These are phyloP conservation scores for Orchestia grillus DNA, from an alignment of 1,140 invertebrate species.

Conservation along the genomic window DNA sequence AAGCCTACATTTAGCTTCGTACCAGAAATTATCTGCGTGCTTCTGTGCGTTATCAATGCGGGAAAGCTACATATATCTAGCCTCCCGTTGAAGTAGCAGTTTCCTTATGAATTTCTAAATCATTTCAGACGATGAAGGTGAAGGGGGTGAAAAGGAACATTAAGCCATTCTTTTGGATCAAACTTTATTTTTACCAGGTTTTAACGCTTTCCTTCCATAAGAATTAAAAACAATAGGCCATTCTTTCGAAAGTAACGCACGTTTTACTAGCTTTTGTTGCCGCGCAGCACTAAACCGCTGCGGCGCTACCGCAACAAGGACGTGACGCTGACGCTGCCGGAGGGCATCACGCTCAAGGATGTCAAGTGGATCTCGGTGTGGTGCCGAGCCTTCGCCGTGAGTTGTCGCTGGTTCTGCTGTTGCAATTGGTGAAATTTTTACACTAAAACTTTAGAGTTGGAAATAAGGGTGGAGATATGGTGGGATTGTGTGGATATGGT, in stretches of 20 bases:
- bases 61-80: too few species aligned
- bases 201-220: neutral
- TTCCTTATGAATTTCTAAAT: too few species aligned
- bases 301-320: conserved; percentile 83
- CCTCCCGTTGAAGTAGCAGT: too few species aligned
- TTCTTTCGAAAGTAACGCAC: neutral
- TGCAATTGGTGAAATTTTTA: neutral
- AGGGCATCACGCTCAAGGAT: conserved; percentile 85
- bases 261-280: neutral
- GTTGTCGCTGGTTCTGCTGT: conserved; percentile 66
- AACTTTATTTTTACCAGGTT: neutral
- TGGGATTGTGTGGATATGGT: too few species aligned
- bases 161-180: neutral
- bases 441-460: neutral
- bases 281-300: conserved; percentile 71
- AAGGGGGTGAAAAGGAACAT: neutral
- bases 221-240: neutral
- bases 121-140: too few species aligned
- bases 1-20: too few species aligned
- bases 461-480: too few species aligned
- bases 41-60: too few species aligned
- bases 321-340: conserved; percentile 86
- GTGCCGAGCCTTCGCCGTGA: conserved; percentile 90
- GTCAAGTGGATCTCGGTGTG: conserved; percentile 90
- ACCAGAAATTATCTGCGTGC: too few species aligned